Base-by-base conservation (phyloP, 2,797 vertebrate genomes). In the Brachyalestes nurse region DNA sequence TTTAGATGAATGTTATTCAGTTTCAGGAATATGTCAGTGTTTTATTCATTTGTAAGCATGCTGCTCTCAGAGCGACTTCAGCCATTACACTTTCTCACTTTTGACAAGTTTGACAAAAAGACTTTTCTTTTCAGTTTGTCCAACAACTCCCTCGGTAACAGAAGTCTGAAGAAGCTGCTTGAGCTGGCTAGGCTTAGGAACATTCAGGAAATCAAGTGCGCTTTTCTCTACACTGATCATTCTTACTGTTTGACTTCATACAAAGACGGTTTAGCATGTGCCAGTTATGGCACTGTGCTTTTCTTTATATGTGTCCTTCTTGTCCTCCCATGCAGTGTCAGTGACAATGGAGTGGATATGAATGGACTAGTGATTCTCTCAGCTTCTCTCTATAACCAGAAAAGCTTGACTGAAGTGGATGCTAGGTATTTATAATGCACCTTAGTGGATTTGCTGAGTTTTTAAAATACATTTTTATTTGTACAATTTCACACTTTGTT, bases 341-440 rank as follows among this genome's bases (percentile, higher is more conserved):
- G 95, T 70, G 69, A 91, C 75, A 98, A 97, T 55, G 38, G n/a
- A 25, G 86, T 96, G 72, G 92, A 89, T 77, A 85, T 94, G 90
- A 86, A 90, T 0, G 93, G 93, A 0, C 88, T 94, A 61, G 86
- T 92, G 69, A 72, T 82, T 79, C 88, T 97, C 88, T 90, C 91
- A 34, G 78, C 16, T 17, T 91, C 88, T 83, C 88, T 98, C 69
- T 87, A 88, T 65, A 47, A 82, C 0, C 21, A 87, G 74, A 67
- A 71, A 79, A 88, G 80, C 82, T 53, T 95, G 53, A 87, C 82
- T 53, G 89, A 92, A 62, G 38, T 96, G 78, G 84, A 90, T 40
- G 82, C 95, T 86, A 95, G 95, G 97, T 97, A 93, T 17, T 25
- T 4, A 17, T 0, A 6, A 45, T 65, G 7, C 57, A 40, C 8